Conservation (phyloP, 35 echinoderm and acorn worm species). For the Heliocidaris tuberculata region DNA sequence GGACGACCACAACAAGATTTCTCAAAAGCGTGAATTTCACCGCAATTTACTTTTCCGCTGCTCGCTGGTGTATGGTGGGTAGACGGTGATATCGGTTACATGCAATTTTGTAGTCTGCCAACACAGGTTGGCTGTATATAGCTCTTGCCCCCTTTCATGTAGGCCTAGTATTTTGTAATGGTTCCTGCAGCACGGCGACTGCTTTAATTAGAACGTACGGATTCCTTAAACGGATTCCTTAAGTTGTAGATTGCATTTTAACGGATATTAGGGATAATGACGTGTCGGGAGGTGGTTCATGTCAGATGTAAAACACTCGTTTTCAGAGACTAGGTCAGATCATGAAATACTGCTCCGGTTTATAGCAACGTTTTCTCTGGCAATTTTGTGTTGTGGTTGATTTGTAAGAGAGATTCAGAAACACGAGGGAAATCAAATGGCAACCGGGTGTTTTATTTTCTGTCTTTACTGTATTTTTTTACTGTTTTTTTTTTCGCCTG, state of each 20-base stretch:
- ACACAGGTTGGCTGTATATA: background rate
- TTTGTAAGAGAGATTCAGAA: background rate
- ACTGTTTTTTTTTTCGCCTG: background rate
- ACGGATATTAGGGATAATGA: background rate
- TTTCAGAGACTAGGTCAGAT: background rate
- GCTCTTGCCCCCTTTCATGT: background rate
- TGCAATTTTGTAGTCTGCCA: background rate
- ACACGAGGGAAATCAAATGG: no score
- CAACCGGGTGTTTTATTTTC: background rate
- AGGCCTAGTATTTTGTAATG: background rate
- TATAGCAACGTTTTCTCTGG: no score
- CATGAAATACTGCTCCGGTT: background rate
- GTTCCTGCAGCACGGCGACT: background rate
- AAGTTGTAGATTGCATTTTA: background rate
- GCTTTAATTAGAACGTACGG: background rate
- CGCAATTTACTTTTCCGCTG: constrained; percentile 17
- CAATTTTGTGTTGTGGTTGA: background rate
- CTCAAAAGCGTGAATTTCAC: constrained; percentile 36
- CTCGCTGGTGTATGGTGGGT: background rate
- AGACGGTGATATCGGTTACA: constrained; percentile 20
- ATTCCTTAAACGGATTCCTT: background rate
- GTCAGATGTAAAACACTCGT: background rate
- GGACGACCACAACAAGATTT: constrained; percentile 12
- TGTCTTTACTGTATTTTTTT: background rate
- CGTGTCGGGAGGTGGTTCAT: background rate